Conservation (phyloP, 2,113 vertebrate genomes). For the Sturnus vulgaris region DNA sequence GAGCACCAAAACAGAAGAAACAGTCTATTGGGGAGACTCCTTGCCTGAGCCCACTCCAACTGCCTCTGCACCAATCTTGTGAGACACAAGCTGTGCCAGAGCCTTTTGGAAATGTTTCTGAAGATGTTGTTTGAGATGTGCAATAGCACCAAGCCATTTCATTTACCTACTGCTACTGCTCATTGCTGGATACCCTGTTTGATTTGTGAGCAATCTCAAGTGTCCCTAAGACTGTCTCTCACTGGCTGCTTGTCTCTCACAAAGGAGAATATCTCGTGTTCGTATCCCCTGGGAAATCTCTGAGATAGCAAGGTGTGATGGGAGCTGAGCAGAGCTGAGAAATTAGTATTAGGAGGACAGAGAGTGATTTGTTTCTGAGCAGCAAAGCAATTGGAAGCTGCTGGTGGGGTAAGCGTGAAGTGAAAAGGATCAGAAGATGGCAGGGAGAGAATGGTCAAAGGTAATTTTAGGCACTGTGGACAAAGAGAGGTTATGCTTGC, state of each 20-base stretch:
- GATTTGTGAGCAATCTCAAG: neutral
- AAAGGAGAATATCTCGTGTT: neutral
- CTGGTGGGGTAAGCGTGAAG: neutral
- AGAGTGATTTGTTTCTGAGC: neutral
- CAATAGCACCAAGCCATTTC: neutral
- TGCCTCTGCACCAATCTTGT: rapidly evolving
- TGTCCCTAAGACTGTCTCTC: neutral
- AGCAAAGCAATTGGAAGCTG: neutral
- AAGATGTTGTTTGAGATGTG: neutral
- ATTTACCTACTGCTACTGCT: neutral
- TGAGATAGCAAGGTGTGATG: neutral
- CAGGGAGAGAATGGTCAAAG: neutral
- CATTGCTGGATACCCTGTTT: neutral
- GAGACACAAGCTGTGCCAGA: neutral
- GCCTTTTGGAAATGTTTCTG: neutral
- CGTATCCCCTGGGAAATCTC: neutral
- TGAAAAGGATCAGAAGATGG: neutral
- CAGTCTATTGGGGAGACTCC: neutral
- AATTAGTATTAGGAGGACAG: neutral
- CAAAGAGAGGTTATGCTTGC: neutral
- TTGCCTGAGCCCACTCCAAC: neutral
- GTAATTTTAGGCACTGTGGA: neutral
- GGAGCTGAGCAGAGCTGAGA: neutral
- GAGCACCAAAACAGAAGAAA: neutral
- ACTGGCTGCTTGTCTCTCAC: neutral